These are phyloP conservation scores for Todiramphus saurophagus DNA, from an alignment of 2,113 vertebrate species.

Conservation along the genomic window DNA sequence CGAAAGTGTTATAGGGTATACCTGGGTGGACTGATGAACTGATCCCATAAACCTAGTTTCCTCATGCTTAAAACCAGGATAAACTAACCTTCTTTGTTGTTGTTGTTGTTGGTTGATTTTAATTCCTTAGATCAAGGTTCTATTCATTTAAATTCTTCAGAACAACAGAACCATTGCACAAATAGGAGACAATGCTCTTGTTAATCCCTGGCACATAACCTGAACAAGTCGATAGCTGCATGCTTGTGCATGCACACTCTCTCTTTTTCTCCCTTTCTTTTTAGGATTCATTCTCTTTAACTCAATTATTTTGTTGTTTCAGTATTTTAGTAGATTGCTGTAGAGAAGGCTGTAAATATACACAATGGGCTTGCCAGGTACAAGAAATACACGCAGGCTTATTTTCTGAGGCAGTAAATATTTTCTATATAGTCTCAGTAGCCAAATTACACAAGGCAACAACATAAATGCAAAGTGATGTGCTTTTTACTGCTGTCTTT, in stretches of 20 bases:
- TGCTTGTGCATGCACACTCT: not conserved
- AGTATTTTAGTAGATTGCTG: slow-evolving; percentile 49
- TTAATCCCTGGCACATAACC: not conserved
- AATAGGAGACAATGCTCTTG: not conserved
- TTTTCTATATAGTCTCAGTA: not conserved
- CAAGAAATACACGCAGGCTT: not conserved
- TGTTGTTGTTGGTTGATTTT: not conserved
- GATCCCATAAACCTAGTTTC: not conserved
- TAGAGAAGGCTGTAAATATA: slow-evolving; percentile 12
- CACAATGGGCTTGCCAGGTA: slow-evolving; percentile 15
- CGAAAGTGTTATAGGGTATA: not conserved
- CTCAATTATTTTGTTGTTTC: slow-evolving; percentile 7
- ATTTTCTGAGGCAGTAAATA: not conserved
- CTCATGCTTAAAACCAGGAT: not conserved
- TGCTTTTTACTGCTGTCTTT: slow-evolving; percentile 20
- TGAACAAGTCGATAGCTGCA: not conserved
- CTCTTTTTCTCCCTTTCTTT: not conserved
- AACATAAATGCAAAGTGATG: slow-evolving; percentile 4
- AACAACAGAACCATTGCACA: not conserved
- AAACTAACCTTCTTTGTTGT: not conserved
- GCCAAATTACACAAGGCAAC: not conserved
- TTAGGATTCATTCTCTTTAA: slow-evolving; percentile 1
- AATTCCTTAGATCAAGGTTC: not conserved
- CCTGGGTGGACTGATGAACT: not conserved
- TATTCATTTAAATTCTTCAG: not conserved